Conservation (phyloP, 2,113 vertebrate species). For the Hippotragus niger region DNA sequence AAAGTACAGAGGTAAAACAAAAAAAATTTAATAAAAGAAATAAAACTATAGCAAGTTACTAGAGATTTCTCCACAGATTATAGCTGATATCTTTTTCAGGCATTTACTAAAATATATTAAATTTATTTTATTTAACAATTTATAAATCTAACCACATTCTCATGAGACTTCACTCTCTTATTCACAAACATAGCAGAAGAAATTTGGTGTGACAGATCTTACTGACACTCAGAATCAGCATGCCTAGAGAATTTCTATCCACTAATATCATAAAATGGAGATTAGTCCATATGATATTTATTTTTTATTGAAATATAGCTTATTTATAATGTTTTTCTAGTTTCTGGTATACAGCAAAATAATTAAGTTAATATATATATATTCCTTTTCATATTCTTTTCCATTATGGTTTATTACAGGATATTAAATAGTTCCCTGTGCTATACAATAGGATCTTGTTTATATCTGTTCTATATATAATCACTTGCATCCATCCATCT, state of each 20-base stretch:
- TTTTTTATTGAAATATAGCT: background rate
- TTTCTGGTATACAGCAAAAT: background rate
- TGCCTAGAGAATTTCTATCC: background rate
- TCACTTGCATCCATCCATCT: background rate
- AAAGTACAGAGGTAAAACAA: background rate
- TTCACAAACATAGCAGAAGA: background rate
- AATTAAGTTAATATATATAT: background rate
- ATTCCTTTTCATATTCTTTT: background rate
- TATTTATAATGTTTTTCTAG: background rate
- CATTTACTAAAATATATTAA: background rate
- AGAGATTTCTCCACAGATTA: background rate
- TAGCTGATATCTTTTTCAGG: background rate
- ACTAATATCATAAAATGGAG: background rate
- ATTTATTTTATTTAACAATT: conserved; percentile 6
- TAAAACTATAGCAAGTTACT: background rate
- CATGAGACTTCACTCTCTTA: background rate
- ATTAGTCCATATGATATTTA: background rate
- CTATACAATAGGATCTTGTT: background rate
- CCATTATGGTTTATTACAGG: background rate
- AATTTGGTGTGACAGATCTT: background rate
- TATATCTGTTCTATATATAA: background rate
- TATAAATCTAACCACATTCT: background rate
- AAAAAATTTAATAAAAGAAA: background rate
- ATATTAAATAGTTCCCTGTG: background rate
- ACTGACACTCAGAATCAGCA: background rate